A percentile compares a stretch with the other conserved stretches of the same genome.
phyloP scores from a whole-genome alignment of 2,797 vertebrate species.

The Cephalopachus bancanus region DNA sequence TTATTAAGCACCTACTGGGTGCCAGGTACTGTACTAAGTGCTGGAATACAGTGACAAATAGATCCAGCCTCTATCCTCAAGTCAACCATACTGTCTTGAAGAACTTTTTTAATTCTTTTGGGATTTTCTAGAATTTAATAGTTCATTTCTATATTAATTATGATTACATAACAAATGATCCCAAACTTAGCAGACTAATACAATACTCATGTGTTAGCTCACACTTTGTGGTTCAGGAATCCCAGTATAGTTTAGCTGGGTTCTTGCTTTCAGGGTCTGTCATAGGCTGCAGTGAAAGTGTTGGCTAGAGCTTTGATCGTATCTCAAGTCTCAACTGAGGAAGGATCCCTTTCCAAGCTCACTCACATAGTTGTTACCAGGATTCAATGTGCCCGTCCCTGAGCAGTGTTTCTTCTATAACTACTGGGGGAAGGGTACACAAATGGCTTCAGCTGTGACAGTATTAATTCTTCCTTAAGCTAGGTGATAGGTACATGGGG shows the following conservation, averaged over 20 bases:
- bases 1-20: neutral
- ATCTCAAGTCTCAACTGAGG: accelerated
- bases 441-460: neutral
- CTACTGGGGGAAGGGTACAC: too few species aligned
- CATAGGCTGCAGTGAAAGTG: accelerated
- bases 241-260: neutral
- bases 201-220: accelerated
- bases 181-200: neutral
- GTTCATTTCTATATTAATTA: neutral
- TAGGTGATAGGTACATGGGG: too few species aligned
- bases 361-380: neutral
- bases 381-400: neutral
- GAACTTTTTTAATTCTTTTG: neutral
- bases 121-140: neutral
- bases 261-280: neutral
- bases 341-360: accelerated
- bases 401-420: neutral
- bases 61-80: neutral
- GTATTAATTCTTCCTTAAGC: neutral
- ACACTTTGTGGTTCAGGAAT: neutral
- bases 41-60: accelerated
- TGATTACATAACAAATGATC: neutral
- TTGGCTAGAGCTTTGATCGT: neutral
- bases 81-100: too few species aligned
- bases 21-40: accelerated